A percentile compares a stretch with the other conserved stretches of the same genome.
phyloP scores from a whole-genome alignment of 2,888 invertebrate species.

The Amblyjoppa fuscipennis region DNA sequence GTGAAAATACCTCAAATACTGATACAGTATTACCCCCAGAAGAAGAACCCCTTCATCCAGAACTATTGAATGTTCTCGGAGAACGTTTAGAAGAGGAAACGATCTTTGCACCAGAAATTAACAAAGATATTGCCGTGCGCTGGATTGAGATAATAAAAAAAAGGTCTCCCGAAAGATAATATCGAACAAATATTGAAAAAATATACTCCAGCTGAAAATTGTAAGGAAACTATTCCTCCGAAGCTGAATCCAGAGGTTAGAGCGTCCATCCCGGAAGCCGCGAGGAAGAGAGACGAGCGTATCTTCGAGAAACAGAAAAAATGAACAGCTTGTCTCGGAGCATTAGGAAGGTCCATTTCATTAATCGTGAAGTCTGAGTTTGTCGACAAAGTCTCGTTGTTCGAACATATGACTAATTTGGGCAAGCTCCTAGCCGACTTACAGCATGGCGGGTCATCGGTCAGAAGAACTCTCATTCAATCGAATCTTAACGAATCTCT shows the following conservation, averaged over 20 bases:
- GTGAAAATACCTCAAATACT: background rate
- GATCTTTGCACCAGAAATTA: slow-evolving; percentile 36
- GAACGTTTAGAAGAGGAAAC: slow-evolving; percentile 45
- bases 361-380: slow-evolving; percentile 20
- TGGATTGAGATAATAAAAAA: slow-evolving; percentile 46
- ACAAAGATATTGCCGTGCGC: slow-evolving; percentile 40
- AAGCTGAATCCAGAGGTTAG: slow-evolving; percentile 56
- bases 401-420: slow-evolving; percentile 34
- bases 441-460: slow-evolving; percentile 51
- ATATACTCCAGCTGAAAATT: slow-evolving; percentile 55
- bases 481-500: slow-evolving; percentile 39
- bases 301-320: slow-evolving; percentile 40
- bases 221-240: slow-evolving; percentile 45
- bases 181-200: slow-evolving; percentile 39
- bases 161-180: slow-evolving; percentile 40
- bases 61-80: slow-evolving; percentile 40
- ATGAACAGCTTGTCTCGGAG: slow-evolving; percentile 40
- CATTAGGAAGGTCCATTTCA: slow-evolving; percentile 32
- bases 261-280: slow-evolving; percentile 41
- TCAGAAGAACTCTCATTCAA: slow-evolving; percentile 47
- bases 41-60: slow-evolving; percentile 22
- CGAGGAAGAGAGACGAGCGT: slow-evolving; percentile 43
- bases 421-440: slow-evolving; percentile 46
- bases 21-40: background rate
- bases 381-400: slow-evolving; percentile 25